Conservation (phyloP, 2,888 invertebrate species). For the Danaus chrysippus region DNA sequence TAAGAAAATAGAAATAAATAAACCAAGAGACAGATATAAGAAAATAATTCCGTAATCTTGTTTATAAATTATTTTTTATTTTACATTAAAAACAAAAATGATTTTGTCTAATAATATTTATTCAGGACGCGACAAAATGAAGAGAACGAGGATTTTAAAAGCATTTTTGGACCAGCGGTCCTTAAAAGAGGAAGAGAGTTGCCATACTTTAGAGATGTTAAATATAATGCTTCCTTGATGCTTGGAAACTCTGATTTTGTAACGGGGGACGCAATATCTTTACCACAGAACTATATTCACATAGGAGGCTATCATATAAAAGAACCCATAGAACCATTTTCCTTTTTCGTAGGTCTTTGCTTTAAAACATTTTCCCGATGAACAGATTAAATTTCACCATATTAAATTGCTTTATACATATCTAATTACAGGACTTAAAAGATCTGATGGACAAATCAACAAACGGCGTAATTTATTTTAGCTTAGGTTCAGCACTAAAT, state of each 20-base stretch:
- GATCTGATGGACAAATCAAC: conserved; percentile 58
- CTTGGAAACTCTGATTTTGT: conserved; percentile 42
- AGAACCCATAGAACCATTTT: conserved; percentile 42
- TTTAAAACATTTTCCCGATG: not conserved
- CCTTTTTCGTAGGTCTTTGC: not conserved
- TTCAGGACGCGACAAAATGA: conserved; percentile 16
- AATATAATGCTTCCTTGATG: conserved; percentile 43
- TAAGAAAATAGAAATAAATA: conserved; percentile 16
- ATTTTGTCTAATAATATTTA: not conserved
- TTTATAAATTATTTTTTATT: no score
- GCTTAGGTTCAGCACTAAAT: conserved; percentile 66
- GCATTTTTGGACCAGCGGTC: conserved; percentile 23
- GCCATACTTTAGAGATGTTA: conserved; percentile 35
- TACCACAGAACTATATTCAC: conserved; percentile 52
- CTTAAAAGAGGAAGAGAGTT: conserved; percentile 35
- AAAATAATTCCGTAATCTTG: not conserved
- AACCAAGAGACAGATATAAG: not conserved
- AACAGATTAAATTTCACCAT: not conserved
- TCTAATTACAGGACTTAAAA: conserved; percentile 50
- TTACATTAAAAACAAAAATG: not conserved
- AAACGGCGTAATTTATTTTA: conserved; percentile 71
- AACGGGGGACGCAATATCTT: conserved; percentile 37
- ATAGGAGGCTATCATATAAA: conserved; percentile 59
- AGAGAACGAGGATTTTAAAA: conserved; percentile 25
- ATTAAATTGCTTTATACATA: not conserved